A percentile compares a stretch with the other conserved stretches of the same genome.
Evolutionary conservation across 2,888 invertebrate genomes (phyloP).

Genomic region (Itoplectis maculator): DNA sequence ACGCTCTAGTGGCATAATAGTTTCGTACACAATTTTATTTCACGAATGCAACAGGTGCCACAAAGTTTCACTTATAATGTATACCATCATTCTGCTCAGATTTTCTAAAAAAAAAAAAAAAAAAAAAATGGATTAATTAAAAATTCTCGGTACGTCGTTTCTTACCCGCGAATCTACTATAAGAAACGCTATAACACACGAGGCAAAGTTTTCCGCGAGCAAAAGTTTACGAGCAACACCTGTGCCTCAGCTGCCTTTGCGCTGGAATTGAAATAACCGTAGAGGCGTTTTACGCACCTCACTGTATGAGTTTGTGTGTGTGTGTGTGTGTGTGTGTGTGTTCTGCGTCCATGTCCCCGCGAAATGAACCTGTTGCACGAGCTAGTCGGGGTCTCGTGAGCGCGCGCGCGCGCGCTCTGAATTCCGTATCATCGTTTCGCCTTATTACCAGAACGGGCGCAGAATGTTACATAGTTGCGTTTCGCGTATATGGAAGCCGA

Average conservation of each 20-base stretch:
- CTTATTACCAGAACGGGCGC: background rate
- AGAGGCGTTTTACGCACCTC: background rate
- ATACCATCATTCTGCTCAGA: too few relatives aligned
- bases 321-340: background rate
- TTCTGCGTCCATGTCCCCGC: background rate
- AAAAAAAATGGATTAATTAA: too few relatives aligned
- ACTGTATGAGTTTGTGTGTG: too few relatives aligned
- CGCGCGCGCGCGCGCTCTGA: background rate
- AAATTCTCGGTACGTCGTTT: too few relatives aligned
- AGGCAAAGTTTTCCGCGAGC: background rate
- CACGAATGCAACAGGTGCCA: too few relatives aligned
- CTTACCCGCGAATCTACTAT: too few relatives aligned
- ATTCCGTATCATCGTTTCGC: constrained; percentile 3
- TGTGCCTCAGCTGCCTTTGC: constrained; percentile 3
- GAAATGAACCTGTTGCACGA: constrained; percentile 29
- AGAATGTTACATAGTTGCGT: constrained; percentile 6
- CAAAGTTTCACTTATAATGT: too few relatives aligned
- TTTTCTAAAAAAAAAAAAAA: too few relatives aligned
- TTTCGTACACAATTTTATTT: too few relatives aligned
- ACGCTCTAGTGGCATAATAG: too few relatives aligned
- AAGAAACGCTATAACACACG: too few relatives aligned
- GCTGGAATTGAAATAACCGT: constrained; percentile 8
- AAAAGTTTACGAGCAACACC: background rate
- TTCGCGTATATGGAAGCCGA: background rate
- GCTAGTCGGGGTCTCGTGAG: background rate